A percentile compares a stretch with the other conserved stretches of the same genome.
These are phyloP conservation scores for Novumbra hubbsi DNA, from an alignment of 2,797 vertebrate species.

Conservation along the genomic window DNA sequence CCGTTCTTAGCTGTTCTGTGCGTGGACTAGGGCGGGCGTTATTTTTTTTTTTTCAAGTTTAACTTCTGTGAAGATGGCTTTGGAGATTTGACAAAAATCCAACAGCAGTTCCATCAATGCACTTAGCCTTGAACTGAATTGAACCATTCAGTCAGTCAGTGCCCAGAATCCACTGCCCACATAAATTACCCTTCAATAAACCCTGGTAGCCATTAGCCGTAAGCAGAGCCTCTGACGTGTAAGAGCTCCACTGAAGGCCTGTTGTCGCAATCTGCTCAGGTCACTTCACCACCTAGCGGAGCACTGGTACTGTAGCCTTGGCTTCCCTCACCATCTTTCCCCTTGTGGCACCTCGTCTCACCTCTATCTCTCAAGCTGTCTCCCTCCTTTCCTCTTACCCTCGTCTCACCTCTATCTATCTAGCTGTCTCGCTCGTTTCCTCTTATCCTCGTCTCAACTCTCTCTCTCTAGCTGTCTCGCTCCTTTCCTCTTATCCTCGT, in stretches of 20 bases:
- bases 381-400: neutral
- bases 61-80: too few relatives aligned
- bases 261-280: neutral
- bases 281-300: slow-evolving; percentile 5
- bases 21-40: too few relatives aligned
- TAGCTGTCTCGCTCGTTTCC: too few relatives aligned
- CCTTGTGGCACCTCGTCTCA: too few relatives aligned
- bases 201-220: neutral
- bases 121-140: neutral
- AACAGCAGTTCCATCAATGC: too few relatives aligned
- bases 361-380: too few relatives aligned
- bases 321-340: neutral
- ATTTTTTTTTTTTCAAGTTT: too few relatives aligned
- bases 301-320: neutral
- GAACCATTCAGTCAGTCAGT: neutral
- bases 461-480: too few relatives aligned
- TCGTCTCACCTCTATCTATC: too few relatives aligned
- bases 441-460: neutral
- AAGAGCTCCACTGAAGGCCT: neutral
- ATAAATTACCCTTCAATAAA: neutral
- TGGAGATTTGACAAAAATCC: too few relatives aligned
- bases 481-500: neutral
- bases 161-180: neutral
- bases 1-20: too few relatives aligned
- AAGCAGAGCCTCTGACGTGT: neutral